Evolutionary conservation across 2,797 vertebrate genomes (phyloP), one percentile per base, ranked within the genome.

Genomic region (Pangasius mekongensis): DNA sequence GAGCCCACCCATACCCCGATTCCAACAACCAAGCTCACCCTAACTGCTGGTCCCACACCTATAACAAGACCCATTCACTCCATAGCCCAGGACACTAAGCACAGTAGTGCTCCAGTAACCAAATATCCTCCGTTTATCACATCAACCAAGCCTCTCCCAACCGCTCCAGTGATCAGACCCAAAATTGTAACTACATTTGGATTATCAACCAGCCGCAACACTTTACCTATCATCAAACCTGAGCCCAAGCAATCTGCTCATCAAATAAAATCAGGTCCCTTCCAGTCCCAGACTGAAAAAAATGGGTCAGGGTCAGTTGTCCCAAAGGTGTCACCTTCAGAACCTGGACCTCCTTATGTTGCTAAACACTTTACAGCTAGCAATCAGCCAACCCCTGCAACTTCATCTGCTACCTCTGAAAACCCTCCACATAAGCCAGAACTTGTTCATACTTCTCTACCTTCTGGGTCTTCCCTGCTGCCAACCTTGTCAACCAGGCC

Each of bases 151-250:
- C 85, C 87, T 49, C n/a, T 64, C 16, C n/a, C 89, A 5, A 74
- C 86, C 0, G 78, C 91, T 76, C 89, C 93, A 6, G 84, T 69
- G n/a, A 78, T 83, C 66, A 89, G 88, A 87, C 91, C 91, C 84
- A 89, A 89, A 91, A 88, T 91, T 58, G 86, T 92, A 85, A 92
- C 91, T 47, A 92, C 91, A 20, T 92, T 92, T 85, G 91, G 91
- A 88, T 88, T 92, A 88, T 92, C 91, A 1, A 90, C 91, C 67
- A 89, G 91, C 76, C 89, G 91, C 18, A 91, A 92, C 86, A 92
- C 91, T 10, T 89, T 90, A 36, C 91, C 91, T 11, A 92, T 92
- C 39, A 0, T 76, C 24, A 92, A 91, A 84, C 76, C 85, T 33
- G 91, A 92, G 43, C 86, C 87, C 8, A 91, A 92, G 73, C 91